A percentile compares a stretch with the other conserved stretches of the same genome.
phyloP scores from a whole-genome alignment of 2,888 invertebrate genomes.

The Euplagia quadripunctaria region DNA sequence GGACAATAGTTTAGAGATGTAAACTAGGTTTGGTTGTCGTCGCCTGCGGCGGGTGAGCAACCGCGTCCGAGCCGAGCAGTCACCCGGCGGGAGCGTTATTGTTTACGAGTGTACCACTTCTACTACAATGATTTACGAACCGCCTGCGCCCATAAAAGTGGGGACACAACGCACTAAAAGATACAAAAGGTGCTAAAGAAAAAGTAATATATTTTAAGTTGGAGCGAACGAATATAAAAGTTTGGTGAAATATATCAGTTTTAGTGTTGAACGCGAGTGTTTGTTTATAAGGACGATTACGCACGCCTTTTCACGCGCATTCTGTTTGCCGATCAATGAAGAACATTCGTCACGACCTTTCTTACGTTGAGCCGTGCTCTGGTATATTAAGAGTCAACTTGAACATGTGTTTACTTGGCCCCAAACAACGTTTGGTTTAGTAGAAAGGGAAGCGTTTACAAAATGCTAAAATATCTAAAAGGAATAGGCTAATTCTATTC shows the following conservation, averaged over 20 bases:
- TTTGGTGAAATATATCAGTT: conserved; percentile 86
- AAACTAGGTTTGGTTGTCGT: conserved; percentile 23
- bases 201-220: conserved; percentile 86
- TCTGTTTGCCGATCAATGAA: conserved; percentile 56
- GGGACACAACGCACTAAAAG: conserved; percentile 86
- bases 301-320: conserved; percentile 76
- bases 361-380: conserved; percentile 53
- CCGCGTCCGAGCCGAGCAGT: conserved; percentile 35
- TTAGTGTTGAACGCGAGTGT: conserved; percentile 82
- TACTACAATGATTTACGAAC: conserved; percentile 87
- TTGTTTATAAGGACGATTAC: conserved; percentile 84
- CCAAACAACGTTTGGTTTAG: background rate
- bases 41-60: conserved; percentile 27
- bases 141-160: conserved; percentile 83
- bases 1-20: conserved; percentile 17
- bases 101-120: conserved; percentile 84
- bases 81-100: conserved; percentile 76
- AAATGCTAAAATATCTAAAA: background rate
- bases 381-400: conserved; percentile 25
- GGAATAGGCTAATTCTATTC: background rate
- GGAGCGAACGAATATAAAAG: conserved; percentile 84
- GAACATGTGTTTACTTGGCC: conserved; percentile 31
- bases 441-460: background rate
- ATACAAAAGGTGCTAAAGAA: conserved; percentile 87
- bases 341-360: conserved; percentile 69